A percentile compares a stretch with the other conserved stretches of the same genome.
phyloP scores from a whole-genome alignment of 2,797 vertebrate genomes.

The Phoeniculus purpureus region DNA sequence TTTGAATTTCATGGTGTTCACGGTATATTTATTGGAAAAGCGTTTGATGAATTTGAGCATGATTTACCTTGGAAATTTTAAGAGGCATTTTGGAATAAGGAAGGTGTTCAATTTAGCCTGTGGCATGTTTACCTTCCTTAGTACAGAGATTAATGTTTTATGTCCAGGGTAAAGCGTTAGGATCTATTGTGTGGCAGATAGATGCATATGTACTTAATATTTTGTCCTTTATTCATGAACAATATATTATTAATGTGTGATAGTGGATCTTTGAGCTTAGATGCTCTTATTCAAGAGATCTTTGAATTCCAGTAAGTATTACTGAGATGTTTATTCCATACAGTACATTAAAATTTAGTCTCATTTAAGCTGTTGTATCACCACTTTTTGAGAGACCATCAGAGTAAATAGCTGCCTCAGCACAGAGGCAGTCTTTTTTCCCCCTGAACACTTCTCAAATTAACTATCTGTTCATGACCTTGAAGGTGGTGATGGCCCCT shows the following conservation, averaged over 20 bases:
- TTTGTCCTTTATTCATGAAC: background rate
- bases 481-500: rapidly evolving
- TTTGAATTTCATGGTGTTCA: background rate
- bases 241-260: background rate
- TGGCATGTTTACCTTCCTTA: background rate
- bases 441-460: background rate
- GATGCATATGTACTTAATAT: background rate
- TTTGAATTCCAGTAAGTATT: background rate
- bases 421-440: background rate
- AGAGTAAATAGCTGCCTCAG: background rate
- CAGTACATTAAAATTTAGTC: background rate
- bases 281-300: background rate
- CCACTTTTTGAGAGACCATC: background rate
- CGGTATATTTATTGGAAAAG: background rate
- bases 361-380: background rate
- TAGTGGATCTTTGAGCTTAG: background rate
- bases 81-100: background rate
- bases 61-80: background rate
- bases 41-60: background rate
- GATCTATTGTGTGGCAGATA: background rate
- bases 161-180: background rate
- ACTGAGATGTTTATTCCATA: background rate
- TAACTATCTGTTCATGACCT: rapidly evolving
- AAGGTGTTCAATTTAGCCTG: background rate
- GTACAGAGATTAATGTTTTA: background rate